A percentile compares a stretch with the other conserved stretches of the same genome.
phyloP scores from a whole-genome alignment of 2,888 invertebrate species.

The Amphiduros pacificus region DNA sequence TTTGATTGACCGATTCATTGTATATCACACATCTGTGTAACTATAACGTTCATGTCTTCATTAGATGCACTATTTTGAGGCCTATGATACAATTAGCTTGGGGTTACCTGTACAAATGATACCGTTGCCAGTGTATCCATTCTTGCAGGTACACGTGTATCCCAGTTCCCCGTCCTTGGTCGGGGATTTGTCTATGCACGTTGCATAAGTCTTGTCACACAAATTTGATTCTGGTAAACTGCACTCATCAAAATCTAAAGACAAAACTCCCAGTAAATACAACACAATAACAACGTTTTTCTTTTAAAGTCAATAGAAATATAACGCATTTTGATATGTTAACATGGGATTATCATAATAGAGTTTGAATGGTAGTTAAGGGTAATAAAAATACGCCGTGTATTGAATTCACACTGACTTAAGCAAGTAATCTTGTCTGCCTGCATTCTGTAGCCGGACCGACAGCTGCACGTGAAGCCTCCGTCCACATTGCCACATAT shows the following conservation, averaged over 20 bases:
- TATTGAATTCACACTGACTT: background rate
- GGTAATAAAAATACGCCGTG: no score
- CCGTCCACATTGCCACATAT: background rate
- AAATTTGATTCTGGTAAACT: background rate
- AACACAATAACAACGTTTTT: no score
- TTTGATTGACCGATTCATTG: no score
- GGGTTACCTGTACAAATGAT: background rate
- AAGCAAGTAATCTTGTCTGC: background rate
- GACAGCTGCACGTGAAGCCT: background rate
- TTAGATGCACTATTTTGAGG: no score
- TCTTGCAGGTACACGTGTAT: background rate
- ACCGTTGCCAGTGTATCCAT: conserved; percentile 3
- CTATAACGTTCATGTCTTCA: no score
- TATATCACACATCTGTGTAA: no score
- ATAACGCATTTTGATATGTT: no score
- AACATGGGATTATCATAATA: no score
- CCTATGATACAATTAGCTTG: no score
- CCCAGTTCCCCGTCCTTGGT: background rate
- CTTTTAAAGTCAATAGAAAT: no score
- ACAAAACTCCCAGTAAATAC: no score
- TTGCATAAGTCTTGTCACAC: background rate
- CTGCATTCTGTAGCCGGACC: background rate
- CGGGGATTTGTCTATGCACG: background rate
- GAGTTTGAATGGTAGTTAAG: no score
- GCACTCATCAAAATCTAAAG: conserved; percentile 1